phyloP scores from a whole-genome alignment of 2,888 invertebrate genomes.

The Leptogaster cylindrica region DNA sequence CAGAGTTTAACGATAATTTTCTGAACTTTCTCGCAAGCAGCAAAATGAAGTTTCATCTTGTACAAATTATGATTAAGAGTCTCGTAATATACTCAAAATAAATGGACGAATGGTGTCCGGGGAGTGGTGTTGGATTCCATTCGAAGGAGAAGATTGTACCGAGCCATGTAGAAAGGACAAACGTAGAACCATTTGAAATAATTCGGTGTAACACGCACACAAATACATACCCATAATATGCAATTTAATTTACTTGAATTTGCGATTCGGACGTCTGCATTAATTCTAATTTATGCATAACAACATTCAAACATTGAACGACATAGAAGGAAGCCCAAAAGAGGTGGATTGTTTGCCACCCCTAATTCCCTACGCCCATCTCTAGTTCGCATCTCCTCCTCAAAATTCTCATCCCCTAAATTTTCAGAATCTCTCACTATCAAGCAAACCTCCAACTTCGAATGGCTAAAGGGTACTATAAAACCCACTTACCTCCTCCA shows the following conservation, averaged over 20 bases:
- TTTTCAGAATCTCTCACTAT: constrained; percentile 43
- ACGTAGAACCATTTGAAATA: constrained; percentile 33
- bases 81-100: background rate
- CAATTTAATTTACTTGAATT: constrained; percentile 52
- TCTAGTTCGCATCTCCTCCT: background rate
- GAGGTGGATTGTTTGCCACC: constrained; percentile 45
- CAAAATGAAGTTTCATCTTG: constrained; percentile 14
- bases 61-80: constrained; percentile 19
- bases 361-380: constrained; percentile 3
- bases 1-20: background rate
- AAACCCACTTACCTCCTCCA: constrained; percentile 39
- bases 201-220: constrained; percentile 37
- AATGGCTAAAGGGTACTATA: constrained; percentile 39
- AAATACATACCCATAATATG: constrained; percentile 47
- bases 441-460: constrained; percentile 30
- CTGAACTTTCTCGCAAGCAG: background rate
- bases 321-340: constrained; percentile 46
- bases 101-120: constrained; percentile 4
- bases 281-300: constrained; percentile 54
- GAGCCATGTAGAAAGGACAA: constrained; percentile 19
- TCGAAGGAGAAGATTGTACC: no score
- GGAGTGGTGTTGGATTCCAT: background rate
- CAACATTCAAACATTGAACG: constrained; percentile 53
- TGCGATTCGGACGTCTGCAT: constrained; percentile 54
- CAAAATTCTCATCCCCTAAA: constrained; percentile 16